Base-by-base conservation (phyloP, 2,797 vertebrate species). In the Rhyacichthys aspro region DNA sequence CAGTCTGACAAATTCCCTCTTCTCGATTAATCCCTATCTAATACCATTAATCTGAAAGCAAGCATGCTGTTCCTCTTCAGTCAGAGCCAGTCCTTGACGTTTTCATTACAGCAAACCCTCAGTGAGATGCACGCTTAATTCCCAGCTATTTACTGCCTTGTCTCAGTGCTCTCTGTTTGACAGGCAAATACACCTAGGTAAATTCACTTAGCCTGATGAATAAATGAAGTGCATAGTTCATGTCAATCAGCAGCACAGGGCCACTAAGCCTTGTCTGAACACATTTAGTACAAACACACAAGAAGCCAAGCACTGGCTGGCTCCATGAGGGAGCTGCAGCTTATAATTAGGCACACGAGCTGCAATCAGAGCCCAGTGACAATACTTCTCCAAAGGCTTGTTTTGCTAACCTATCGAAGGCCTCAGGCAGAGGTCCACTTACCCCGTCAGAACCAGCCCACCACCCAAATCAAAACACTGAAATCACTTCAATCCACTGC, bases 381-480 rank as follows among this genome's bases (percentile, higher is more conserved):
- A 95, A 93, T 94, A 93, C 93, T 93, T 91, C 94, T 88, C 70
- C 64, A 15, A 64, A 64, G 79, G 77, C 81, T 93, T 98, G 95
- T 98, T 97, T 97, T 94, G 91, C 94, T 97, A 97, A 94, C 95
- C 94, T 95, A 94, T 87, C 92, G 86, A 53, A 84, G 94, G 94
- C 94, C 94, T 93, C 92, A 91, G 94, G 93, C 94, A 94, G 93
- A 96, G 95, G 96, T 96, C 95, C 94, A 97, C 95, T 97, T 96
- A 97, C 92, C 92, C 93, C 92, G 93, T 96, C 95, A 96, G 96
- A 91, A 90, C 83, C 95, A 94, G 93, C 94, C 94, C 93, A 93
- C 91, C 89, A 93, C 84, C 72, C 92, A 95, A 97, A 98, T 96
- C 95, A 96, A 95, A 98, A 98, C 95, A 98, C 91, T 92, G 92